A percentile compares a stretch with the other conserved stretches of the same genome.
phyloP scores from a whole-genome alignment of 2,888 invertebrate genomes.

The Oscheius sp. region DNA sequence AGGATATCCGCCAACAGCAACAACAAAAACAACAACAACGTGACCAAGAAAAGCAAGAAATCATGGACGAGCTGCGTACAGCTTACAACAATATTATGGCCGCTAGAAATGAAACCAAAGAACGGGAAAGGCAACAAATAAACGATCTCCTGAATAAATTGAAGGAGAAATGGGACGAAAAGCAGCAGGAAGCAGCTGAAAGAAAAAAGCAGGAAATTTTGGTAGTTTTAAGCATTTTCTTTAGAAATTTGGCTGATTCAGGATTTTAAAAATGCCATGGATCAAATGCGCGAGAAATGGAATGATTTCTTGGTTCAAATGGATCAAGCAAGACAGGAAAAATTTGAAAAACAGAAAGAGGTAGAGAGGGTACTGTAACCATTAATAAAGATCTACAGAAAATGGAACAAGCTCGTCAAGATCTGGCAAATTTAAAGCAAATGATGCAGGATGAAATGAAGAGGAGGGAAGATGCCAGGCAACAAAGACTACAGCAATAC shows the following conservation, averaged over 20 bases:
- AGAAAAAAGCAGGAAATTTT: conserved; percentile 7
- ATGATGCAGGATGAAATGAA: conserved; percentile 49
- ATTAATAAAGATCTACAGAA: conserved; percentile 28
- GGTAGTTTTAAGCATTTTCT: background rate
- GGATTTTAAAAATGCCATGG: conserved; percentile 44
- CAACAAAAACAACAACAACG: conserved; percentile 20
- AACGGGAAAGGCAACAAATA: conserved; percentile 4
- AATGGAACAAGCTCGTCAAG: conserved; percentile 41
- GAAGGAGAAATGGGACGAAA: conserved; percentile 23
- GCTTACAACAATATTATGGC: conserved; percentile 4
- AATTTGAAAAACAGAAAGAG: conserved; percentile 29
- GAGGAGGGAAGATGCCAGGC: conserved; percentile 43
- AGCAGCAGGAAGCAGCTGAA: conserved; percentile 5
- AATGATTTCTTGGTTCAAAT: conserved; percentile 43
- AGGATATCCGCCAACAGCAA: conserved; percentile 20
- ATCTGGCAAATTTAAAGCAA: conserved; percentile 42
- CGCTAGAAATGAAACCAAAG: background rate
- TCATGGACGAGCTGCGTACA: conserved; percentile 38
- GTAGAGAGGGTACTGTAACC: background rate
- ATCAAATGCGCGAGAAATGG: conserved; percentile 41
- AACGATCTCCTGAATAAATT: conserved; percentile 14
- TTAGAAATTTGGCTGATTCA: conserved; percentile 9
- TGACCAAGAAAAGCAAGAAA: conserved; percentile 37
- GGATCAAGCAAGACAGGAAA: conserved; percentile 37
- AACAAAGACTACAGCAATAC: conserved; percentile 40